Evolutionary conservation across 2,888 invertebrate genomes (phyloP).

Genomic region (Dione juno): DNA sequence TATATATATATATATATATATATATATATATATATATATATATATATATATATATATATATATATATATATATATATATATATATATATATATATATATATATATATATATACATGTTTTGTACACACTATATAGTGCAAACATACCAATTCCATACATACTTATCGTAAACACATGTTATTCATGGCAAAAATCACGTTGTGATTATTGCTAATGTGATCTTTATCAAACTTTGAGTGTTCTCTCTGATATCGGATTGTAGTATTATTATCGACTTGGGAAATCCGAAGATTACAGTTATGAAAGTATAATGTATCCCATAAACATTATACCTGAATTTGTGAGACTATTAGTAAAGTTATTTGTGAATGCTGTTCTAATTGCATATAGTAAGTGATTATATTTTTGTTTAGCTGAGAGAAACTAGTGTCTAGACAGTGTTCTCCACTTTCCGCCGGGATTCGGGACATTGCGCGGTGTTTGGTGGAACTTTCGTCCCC

Average conservation of each 20-base stretch:
- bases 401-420: background rate
- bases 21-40: too few relatives aligned
- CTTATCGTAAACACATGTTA: background rate
- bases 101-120: too few relatives aligned
- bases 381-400: background rate
- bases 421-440: too few relatives aligned
- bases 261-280: conserved; percentile 43
- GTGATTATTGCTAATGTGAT: conserved; percentile 33
- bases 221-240: conserved; percentile 34
- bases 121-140: too few relatives aligned
- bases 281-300: conserved; percentile 37
- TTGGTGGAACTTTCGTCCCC: too few relatives aligned
- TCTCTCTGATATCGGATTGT: conserved; percentile 30
- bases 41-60: too few relatives aligned
- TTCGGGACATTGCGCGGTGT: too few relatives aligned
- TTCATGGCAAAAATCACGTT: conserved; percentile 2
- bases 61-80: too few relatives aligned
- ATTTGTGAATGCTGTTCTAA: background rate
- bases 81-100: too few relatives aligned
- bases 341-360: conserved; percentile 9
- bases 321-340: conserved; percentile 10
- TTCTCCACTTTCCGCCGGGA: too few relatives aligned
- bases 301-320: conserved; percentile 39
- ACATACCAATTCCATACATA: too few relatives aligned
- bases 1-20: too few relatives aligned